Evolutionary conservation across 2,888 invertebrate species (phyloP), one percentile per base, ranked within the genome.

Genomic region (Xestia rhomboidea): DNA sequence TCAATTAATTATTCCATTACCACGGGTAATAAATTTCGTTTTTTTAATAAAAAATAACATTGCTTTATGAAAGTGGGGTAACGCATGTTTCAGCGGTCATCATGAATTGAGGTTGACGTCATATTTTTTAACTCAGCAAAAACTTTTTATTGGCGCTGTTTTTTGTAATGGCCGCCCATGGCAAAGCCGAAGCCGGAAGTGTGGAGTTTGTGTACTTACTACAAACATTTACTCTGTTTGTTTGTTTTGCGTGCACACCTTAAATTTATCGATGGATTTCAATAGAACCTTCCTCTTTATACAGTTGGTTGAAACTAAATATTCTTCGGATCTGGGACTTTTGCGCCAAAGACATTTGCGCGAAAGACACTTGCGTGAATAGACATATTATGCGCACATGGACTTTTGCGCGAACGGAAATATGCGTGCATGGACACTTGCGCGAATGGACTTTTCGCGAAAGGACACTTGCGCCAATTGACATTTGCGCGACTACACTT

Each of bases 1-100:
- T 51, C 70, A 62, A 51, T 41, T 41, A 13, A 79, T 54, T 79
- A 54, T 63, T 51, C 24, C 44, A 11, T 63, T 79, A 72, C 30
- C 38, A 63, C 46, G 46, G 11, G 49, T 60, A 62, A 68, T 38
- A 62, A 44, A 54, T 54, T 41, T n/a, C 3, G 60, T 54, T 63
- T 30, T 30, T 73, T 66, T 46, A 6, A n/a, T 10, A 13, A 46
- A 60, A 41, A 18, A 60, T 34, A 18, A 60, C 18, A 30, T 57
- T 34, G 1, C 21, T 18, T 64, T 34, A 68, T 34, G 30, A 54
- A 68, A 60, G n/a, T 68, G n/a, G 10, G 11, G 54, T 68, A 57
- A 46, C 49, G 44, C 38, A 54, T 68, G 30, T 62, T 62, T 60
- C 44, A 81, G 49, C 51, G 27, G 62, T 15, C 62, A 49, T 51